A percentile compares a stretch with the other conserved stretches of the same genome.
Conservation (phyloP, 2,797 vertebrate species). For the Premnoplex brunnescens region DNA sequence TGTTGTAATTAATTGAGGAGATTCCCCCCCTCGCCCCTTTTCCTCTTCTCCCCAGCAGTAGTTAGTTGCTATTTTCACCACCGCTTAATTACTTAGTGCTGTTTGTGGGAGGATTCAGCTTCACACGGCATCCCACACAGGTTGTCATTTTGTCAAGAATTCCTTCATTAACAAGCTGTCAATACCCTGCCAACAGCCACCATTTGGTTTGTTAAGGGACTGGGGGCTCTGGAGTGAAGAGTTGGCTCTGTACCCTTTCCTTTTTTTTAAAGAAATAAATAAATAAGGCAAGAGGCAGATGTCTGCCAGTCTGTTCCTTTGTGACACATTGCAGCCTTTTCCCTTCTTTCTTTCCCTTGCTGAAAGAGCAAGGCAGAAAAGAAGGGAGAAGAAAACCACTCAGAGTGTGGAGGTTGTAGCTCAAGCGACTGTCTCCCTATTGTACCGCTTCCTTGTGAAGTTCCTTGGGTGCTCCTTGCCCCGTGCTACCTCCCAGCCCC, state of each 20-base stretch:
- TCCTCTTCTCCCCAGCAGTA: conserved; percentile 43
- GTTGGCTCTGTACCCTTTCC: conserved; percentile 70
- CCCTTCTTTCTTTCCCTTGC: background rate
- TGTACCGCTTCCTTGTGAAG: background rate
- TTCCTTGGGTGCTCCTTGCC: background rate
- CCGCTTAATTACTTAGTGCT: conserved; percentile 76
- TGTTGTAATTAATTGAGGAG: conserved; percentile 66
- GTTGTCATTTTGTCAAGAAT: conserved; percentile 83
- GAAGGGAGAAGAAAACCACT: background rate
- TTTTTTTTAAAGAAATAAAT: conserved; percentile 32
- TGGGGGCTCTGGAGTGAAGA: conserved; percentile 71
- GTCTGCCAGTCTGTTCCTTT: conserved; percentile 80
- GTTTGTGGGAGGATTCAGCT: conserved; percentile 73
- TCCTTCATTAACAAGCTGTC: conserved; percentile 84
- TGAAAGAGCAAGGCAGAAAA: conserved; percentile 36
- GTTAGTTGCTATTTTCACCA: conserved; percentile 76
- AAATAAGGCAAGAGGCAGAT: conserved; percentile 79
- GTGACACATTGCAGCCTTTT: conserved; percentile 61
- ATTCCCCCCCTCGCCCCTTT: accelerated
- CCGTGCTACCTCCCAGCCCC: background rate
- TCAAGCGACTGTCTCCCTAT: background rate
- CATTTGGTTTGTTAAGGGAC: conserved; percentile 79
- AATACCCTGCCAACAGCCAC: conserved; percentile 77
- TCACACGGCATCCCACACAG: conserved; percentile 75
- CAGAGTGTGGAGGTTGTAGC: background rate